Evolutionary conservation across 1,140 invertebrate species (phyloP), one percentile per base, ranked within the genome.

Genomic region (Zaprionus ghesquierei): DNA sequence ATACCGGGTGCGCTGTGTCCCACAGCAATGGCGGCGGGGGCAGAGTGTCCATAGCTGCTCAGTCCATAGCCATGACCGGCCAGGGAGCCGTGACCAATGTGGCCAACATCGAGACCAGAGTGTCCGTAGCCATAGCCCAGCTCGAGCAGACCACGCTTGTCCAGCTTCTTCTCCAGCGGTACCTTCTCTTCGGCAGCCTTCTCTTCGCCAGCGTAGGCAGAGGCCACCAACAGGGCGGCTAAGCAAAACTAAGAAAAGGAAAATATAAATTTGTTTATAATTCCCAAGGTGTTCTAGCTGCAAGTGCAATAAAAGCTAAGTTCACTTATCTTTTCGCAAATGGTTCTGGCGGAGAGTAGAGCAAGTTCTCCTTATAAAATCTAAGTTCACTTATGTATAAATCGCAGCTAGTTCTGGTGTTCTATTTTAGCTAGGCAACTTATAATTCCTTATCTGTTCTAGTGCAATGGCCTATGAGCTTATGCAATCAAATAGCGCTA

Each of bases 141-240:
- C 77, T 94, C 93, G 53, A 94, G 92, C 73, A 94, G 93, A 75
- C 94, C 94, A 70, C 94, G 93, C 92, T 94, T 94, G 92, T 94
- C 94, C 79, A 94, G 85, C 69, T 92, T 92, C 91, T 94, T 94
- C 69, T 94, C 94, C 61, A 93, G 89, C 15, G 94, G 93, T 79
- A 93, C 94, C 92, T 95, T 94, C 91, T 94, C 85, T 33, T 68
- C 78, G 18, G 77, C 81, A 55, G 80, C 74, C n/a, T n/a, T n/a
- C n/a, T n/a, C n/a, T 35, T 87, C 81, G 92, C 94, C 94, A 82
- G 94, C 93, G 91, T 54, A 87, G 50, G 84, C 84, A 72, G 94
- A 95, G 90, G 95, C 93, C 92, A 96, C 94, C 93, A 95, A 94
- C 92, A 96, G 93, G 93, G 96, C 93, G 92, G 94, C 94, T 92